Conservation (phyloP, 2,113 vertebrate species). For the Hydrolagus affinis region DNA sequence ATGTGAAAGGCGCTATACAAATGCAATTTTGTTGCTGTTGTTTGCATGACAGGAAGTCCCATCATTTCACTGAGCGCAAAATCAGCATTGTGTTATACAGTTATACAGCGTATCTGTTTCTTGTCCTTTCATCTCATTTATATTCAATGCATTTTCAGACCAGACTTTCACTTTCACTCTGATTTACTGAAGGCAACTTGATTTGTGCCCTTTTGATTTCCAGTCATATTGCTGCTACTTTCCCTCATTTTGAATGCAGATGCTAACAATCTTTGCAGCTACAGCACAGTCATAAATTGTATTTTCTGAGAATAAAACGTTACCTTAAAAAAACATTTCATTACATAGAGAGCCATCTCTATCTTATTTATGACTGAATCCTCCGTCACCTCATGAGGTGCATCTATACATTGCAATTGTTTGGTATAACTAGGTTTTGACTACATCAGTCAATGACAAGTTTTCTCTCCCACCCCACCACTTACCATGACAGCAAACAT, state of each 20-base stretch:
- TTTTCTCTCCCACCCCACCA: neutral
- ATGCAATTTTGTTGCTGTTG: no score
- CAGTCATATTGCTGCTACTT: neutral
- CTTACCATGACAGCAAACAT: neutral
- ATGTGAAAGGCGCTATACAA: no score
- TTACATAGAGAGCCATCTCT: neutral
- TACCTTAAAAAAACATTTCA: neutral
- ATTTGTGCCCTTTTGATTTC: neutral
- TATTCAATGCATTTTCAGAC: neutral
- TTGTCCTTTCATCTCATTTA: slow-evolving; percentile 4
- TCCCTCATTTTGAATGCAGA: neutral
- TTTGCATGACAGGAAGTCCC: no score
- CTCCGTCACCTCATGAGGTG: no score
- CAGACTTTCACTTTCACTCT: neutral
- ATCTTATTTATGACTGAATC: neutral
- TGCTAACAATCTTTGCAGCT: neutral
- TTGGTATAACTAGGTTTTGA: neutral
- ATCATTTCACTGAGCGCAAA: no score
- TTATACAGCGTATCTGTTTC: neutral
- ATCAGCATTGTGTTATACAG: neutral
- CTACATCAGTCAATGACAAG: neutral
- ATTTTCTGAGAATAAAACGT: slow-evolving; percentile 14
- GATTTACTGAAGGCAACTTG: neutral
- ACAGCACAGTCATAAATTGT: neutral
- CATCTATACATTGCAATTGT: neutral